Conservation (phyloP, 2,888 invertebrate genomes). For the Bugula neritina region DNA sequence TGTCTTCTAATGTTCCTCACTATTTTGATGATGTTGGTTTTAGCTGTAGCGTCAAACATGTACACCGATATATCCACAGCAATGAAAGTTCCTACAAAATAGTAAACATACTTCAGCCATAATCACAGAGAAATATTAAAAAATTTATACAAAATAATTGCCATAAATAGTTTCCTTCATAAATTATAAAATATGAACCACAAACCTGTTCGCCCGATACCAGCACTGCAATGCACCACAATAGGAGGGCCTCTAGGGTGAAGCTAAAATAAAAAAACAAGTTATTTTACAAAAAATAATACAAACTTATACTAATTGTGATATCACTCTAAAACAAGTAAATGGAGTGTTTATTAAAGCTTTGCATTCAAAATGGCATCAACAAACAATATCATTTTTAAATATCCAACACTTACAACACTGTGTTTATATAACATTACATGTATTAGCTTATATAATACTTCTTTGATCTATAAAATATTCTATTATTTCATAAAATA, state of each 20-base stretch:
- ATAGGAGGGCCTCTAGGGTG: slow-evolving; percentile 77
- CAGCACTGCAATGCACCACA: slow-evolving; percentile 56
- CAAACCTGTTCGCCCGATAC: slow-evolving; percentile 56
- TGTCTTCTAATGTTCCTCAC: slow-evolving; percentile 81
- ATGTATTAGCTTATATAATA: too few species aligned
- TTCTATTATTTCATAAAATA: too few species aligned
- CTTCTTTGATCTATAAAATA: too few species aligned
- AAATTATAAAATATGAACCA: not conserved
- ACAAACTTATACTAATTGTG: too few species aligned
- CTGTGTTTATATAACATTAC: too few species aligned
- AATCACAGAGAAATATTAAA: not conserved
- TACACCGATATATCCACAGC: slow-evolving; percentile 68
- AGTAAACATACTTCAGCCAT: not conserved
- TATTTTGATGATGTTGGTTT: slow-evolving; percentile 52
- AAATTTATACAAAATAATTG: not conserved
- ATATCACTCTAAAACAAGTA: too few species aligned
- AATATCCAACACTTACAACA: too few species aligned
- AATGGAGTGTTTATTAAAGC: too few species aligned
- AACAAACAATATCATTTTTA: too few species aligned
- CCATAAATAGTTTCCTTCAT: too few species aligned
- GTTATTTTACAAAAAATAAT: too few species aligned
- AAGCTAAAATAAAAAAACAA: slow-evolving; percentile 55
- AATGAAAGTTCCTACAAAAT: slow-evolving; percentile 77
- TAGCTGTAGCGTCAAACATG: slow-evolving; percentile 50
- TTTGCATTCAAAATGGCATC: too few species aligned